phyloP scores from a whole-genome alignment of 2,113 vertebrate genomes.

The Larimichthys polyactis region DNA sequence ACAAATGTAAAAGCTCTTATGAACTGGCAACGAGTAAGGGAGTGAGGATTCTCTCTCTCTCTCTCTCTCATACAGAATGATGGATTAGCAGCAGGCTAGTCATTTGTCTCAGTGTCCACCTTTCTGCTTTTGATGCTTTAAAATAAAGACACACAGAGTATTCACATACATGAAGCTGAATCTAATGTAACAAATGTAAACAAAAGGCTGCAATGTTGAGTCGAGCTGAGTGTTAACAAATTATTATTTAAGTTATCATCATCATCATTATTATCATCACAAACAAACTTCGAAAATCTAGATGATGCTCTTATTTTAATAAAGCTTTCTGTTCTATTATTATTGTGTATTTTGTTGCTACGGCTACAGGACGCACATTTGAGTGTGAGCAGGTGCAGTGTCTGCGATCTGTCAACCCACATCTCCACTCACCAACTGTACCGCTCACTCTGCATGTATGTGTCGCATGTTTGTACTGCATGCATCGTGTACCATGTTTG shows the following conservation, averaged over 20 bases:
- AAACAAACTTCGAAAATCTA: neutral
- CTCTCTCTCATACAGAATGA: too few species aligned
- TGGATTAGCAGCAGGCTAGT: too few species aligned
- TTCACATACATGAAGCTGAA: too few species aligned
- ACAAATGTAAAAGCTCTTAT: constrained; percentile 2
- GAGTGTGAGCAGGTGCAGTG: constrained; percentile 48
- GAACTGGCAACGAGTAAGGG: neutral
- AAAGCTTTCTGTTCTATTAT: neutral
- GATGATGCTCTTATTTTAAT: neutral
- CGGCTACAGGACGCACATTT: constrained; percentile 4
- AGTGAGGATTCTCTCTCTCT: constrained; percentile 11
- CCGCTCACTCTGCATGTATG: constrained; percentile 2
- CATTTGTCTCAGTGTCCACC: too few species aligned
- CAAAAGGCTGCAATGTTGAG: too few species aligned
- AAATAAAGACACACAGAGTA: too few species aligned
- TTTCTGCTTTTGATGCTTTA: too few species aligned
- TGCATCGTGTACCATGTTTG: constrained; percentile 9
- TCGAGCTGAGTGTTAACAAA: too few species aligned
- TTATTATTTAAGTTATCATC: too few species aligned
- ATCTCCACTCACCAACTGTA: constrained; percentile 15
- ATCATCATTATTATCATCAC: neutral
- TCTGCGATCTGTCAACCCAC: constrained; percentile 24
- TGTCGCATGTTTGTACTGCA: constrained; percentile 21
- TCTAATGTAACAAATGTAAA: too few species aligned
- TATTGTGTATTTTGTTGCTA: neutral